Conservation (phyloP, 2,797 vertebrate genomes). For the Mus spretus region DNA sequence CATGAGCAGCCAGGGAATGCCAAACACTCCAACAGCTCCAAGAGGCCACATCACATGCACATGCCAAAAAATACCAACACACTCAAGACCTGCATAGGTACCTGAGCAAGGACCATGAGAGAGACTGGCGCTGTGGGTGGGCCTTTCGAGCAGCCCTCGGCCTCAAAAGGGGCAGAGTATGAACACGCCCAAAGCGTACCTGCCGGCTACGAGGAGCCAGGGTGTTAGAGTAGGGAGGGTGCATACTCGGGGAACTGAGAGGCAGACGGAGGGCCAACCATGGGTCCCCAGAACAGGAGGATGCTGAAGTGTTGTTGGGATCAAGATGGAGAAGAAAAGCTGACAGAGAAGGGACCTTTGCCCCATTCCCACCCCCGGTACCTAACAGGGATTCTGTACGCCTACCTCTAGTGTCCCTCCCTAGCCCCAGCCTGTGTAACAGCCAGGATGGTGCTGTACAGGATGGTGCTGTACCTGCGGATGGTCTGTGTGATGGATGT, state of each 20-base stretch:
- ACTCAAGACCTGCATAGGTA: slow-evolving; percentile 88
- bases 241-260: slow-evolving; percentile 42
- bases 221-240: slow-evolving; percentile 35
- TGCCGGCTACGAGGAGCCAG: slow-evolving; percentile 93
- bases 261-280: background rate
- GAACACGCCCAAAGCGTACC: slow-evolving; percentile 97
- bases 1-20: slow-evolving; percentile 44
- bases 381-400: background rate
- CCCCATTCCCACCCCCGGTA: background rate
- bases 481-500: slow-evolving; percentile 99
- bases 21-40: slow-evolving; percentile 38
- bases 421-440: fast-evolving
- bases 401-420: background rate
- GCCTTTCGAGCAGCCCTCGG: slow-evolving; percentile 93
- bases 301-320: background rate
- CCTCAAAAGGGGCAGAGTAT: slow-evolving; percentile 96
- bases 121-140: slow-evolving; percentile 94
- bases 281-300: background rate
- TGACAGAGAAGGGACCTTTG: background rate
- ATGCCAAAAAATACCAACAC: slow-evolving; percentile 80
- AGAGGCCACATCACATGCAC: slow-evolving; percentile 77
- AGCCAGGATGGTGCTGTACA: slow-evolving; percentile 82
- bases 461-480: slow-evolving; percentile 91
- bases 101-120: slow-evolving; percentile 98
- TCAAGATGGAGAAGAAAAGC: background rate